Conservation (phyloP, 2,113 vertebrate genomes). For the Pogonocichla stellata region DNA sequence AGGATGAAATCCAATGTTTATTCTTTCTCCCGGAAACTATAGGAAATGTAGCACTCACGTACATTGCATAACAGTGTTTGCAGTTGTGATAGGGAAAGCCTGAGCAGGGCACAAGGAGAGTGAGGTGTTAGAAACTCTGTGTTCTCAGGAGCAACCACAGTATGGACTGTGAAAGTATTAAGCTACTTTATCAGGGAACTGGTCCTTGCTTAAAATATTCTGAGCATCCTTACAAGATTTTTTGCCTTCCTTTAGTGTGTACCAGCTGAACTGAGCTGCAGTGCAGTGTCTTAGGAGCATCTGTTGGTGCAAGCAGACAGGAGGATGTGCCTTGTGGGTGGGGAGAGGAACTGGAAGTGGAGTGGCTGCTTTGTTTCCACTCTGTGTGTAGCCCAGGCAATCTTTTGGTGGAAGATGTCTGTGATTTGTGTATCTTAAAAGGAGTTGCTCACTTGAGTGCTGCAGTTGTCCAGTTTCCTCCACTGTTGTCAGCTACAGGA, state of each 20-base stretch:
- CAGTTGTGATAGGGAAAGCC: neutral
- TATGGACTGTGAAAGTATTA: neutral
- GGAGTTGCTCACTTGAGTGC: neutral
- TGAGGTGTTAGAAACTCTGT: neutral
- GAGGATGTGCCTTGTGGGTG: neutral
- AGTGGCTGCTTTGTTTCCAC: neutral
- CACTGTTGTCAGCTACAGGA: neutral
- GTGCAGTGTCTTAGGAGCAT: neutral
- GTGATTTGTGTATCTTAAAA: neutral
- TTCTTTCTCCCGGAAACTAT: constrained; percentile 55
- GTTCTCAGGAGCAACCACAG: neutral
- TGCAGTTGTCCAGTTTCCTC: neutral
- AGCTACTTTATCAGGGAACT: neutral
- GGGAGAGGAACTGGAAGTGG: constrained; percentile 18
- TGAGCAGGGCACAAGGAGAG: rapidly evolving
- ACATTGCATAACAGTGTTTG: neutral
- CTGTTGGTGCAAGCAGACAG: neutral
- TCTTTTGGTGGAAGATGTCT: neutral
- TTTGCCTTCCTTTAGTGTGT: neutral
- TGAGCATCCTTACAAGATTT: neutral
- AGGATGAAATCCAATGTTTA: constrained; percentile 59
- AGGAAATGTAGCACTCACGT: neutral
- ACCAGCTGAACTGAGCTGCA: neutral
- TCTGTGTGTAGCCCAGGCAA: neutral
- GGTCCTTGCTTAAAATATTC: neutral